Percentiles rank a stretch among this genome's conserved stretches.
Conservation (phyloP, 2,113 vertebrate genomes). For the Sus scrofa region T2T-Sscrofa CM000814.6:69987501-69988000, state of each 20-base stretch:
- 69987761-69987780: background rate
- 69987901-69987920: background rate
- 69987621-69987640: background rate
- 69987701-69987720: background rate
- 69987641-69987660: no score
- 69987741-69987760: background rate
- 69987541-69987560: background rate
- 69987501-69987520: background rate
- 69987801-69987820: background rate
- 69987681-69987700: background rate
- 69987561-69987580: background rate
- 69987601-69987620: background rate
- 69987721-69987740: background rate
- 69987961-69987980: background rate
- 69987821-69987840: background rate
- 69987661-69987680: background rate
- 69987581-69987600: background rate
- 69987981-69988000: background rate
- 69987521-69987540: background rate
- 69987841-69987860: background rate
- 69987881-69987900: background rate
- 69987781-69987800: rapidly evolving
- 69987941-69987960: background rate
- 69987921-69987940: background rate
- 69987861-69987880: background rate